Base-by-base conservation (phyloP, 2,888 invertebrate genomes). In the Melanostoma scalare region DNA sequence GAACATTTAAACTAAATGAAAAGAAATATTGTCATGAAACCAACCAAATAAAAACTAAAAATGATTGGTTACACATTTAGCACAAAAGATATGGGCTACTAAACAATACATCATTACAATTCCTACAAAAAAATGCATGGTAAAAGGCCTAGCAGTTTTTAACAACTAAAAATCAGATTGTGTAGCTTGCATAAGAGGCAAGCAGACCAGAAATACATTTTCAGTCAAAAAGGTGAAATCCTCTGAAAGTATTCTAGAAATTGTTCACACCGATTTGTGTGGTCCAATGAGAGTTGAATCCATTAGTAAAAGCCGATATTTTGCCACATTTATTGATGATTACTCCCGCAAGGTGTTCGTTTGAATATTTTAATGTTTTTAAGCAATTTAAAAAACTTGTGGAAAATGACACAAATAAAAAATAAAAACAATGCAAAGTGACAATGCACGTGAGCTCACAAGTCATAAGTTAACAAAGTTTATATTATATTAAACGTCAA, bases 281-380 rank as follows among this genome's bases (percentile, higher is more conserved):
- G 44, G 86, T 35, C 86, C 84, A 2, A 79, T 85, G 71, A 48
- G 53, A 46, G 50, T 44, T 3, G 58, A 72, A 56, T 85, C 86
- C 10, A 36, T 58, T 33, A 76, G 76, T 33, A 71, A 71, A 42
- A 69, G 63, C 31, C 38, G 33, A 31, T 86, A 86, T 71, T 86
- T 82, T 50, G 72, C 79, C 20, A 80, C 79, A 3, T 85, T 85
- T 58, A 74, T 65, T 42, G 78, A 80, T 38, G 79, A 75, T 48
- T 55, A 42, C n/a, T 68, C 68, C 10, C 53, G 60, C 5, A 75
- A 65, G n/a, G 58, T 71, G 2, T 68, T 46, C 38, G 40, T 72
- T 8, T 60, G 36, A 68, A 38, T 56, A 53, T 3, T 52, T 76
- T 8, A 4, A 42, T 42, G 55, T 33, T 8, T 63, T 73, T 53